Base-by-base conservation (phyloP, 2,113 vertebrate species). In the Ameiurus melas region DNA sequence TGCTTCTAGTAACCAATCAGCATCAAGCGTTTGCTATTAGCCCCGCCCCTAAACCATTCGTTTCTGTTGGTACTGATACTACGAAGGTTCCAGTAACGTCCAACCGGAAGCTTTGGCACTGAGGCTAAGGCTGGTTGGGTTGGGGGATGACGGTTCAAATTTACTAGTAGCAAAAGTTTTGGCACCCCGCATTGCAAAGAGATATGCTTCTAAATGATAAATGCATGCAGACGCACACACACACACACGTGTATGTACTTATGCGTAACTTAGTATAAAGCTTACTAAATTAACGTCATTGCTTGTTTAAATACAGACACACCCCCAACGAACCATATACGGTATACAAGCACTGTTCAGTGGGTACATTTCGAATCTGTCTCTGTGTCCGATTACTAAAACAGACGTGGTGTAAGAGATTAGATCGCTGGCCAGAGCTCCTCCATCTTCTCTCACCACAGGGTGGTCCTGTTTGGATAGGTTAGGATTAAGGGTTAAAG, bases 391-490 rank as follows among this genome's bases (percentile, higher is more conserved):
- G 27, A 80, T 80, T 53, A 80, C 51, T 80, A 55, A 80, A 80
- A 30, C 77, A 80, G 77, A 80, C 27, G 14, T 10, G 51, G 51
- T 33, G 53, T 53, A 66, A 64, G 70, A 83, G 57, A 83, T 87
- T 43, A 53, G 80, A 77, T 68, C 36, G 39, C 36, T 17, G 70
- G 33, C 57, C n/a, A 13, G 62, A 83, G 78, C 58, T 89, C 86
- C 84, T 89, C 84, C 64, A 84, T 91, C 90, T 86, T 86, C 33
- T 87, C 83, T 89, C 78, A 84, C 14, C 33, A 68, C 80, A 57
- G 80, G 90, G 90, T 91, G 90, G 90, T 91, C 90, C 66, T 88
- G 85, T 89, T 88, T 91, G 68, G 90, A 88, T 86, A 73, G 79
- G 47, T 60, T 30, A 62, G 75, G 88, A 55, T 81, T 47, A 39